A percentile compares a stretch with the other conserved stretches of the same genome.
phyloP scores from a whole-genome alignment of 2,113 vertebrate genomes.

The Typhlomys cinereus region DNA sequence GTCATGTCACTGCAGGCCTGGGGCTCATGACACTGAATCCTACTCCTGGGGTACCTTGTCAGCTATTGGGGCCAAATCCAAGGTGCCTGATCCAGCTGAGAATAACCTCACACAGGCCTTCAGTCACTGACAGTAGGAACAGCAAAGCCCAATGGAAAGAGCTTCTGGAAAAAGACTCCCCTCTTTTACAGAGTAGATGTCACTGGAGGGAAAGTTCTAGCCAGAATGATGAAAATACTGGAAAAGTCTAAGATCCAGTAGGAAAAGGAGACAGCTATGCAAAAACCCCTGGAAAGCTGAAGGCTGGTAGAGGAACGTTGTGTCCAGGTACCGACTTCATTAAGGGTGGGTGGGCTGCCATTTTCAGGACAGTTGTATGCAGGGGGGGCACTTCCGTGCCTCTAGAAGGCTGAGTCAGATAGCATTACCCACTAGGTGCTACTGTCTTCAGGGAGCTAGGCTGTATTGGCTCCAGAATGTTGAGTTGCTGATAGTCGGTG shows the following conservation, averaged over 20 bases:
- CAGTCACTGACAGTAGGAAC: background rate
- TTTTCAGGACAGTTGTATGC: background rate
- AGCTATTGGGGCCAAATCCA: background rate
- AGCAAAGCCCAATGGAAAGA: background rate
- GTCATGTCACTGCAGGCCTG: background rate
- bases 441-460: background rate
- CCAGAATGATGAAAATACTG: background rate
- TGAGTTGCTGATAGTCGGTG: background rate
- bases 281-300: background rate
- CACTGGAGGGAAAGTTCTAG: background rate
- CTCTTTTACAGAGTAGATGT: background rate
- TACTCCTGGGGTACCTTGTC: background rate
- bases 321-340: background rate
- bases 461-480: too few species aligned
- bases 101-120: background rate
- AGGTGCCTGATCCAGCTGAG: background rate
- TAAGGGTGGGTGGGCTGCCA: background rate
- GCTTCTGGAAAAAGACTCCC: background rate
- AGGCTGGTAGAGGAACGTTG: background rate
- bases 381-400: background rate
- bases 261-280: background rate
- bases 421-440: rapidly evolving
- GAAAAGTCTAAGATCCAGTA: background rate
- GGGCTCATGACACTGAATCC: background rate
- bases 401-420: background rate